Conservation (phyloP, 1,140 invertebrate species). For the Amphibalanus amphitrite region DNA sequence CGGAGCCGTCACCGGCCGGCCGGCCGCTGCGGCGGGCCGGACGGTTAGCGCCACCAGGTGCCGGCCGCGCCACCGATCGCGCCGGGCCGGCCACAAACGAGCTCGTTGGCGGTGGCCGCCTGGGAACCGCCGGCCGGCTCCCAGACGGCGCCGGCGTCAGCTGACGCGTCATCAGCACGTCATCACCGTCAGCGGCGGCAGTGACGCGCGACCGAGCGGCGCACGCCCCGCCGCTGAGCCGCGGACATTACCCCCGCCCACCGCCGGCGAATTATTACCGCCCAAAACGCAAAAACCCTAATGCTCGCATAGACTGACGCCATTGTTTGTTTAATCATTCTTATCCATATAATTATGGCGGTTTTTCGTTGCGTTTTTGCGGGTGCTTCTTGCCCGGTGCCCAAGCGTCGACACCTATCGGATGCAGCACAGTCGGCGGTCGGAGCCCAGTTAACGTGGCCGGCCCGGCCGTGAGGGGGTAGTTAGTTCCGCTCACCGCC, state of each 20-base stretch:
- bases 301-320: not conserved
- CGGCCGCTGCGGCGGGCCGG: no score
- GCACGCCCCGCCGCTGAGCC: no score
- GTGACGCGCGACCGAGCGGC: no score
- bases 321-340: conserved; percentile 1
- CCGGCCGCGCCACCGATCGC: not conserved
- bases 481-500: no score
- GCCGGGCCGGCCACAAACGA: not conserved
- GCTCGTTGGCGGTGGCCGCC: not conserved
- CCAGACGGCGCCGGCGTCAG: not conserved
- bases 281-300: not conserved
- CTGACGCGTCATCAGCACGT: not conserved
- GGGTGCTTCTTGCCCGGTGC: not conserved
- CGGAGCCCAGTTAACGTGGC: no score
- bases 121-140: not conserved
- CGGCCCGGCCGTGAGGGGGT: no score
- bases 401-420: not conserved
- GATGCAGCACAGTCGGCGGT: no score
- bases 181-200: no score
- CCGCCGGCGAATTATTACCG: not conserved
- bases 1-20: no score
- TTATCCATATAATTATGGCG: not conserved
- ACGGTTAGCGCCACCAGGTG: not conserved
- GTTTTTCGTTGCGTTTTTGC: not conserved
- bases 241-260: no score